Conservation (phyloP, 2,888 invertebrate genomes). For the Colletes collaris region DNA sequence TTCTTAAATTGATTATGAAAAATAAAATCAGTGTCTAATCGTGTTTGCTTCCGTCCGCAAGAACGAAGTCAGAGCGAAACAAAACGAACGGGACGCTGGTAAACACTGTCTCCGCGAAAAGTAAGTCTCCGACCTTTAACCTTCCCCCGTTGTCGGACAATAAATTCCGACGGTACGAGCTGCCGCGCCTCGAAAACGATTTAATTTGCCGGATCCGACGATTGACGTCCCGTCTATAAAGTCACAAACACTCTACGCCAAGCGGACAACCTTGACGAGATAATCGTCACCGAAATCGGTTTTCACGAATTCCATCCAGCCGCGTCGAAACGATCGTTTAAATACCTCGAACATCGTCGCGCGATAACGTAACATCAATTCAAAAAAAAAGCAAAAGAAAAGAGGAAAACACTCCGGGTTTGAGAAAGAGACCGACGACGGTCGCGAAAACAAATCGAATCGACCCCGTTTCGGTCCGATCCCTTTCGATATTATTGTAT, state of each 20-base stretch:
- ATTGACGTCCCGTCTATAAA: constrained; percentile 55
- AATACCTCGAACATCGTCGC: constrained; percentile 3
- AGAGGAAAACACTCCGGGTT: too few relatives aligned
- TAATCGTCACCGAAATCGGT: constrained; percentile 60
- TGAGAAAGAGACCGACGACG: too few relatives aligned
- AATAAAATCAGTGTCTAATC: too few relatives aligned
- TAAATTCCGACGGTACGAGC: constrained; percentile 44
- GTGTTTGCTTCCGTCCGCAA: too few relatives aligned
- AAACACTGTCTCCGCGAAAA: constrained; percentile 19
- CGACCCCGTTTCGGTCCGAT: constrained; percentile 1
- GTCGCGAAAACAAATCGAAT: constrained; percentile 1
- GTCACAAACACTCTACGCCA: constrained; percentile 36
- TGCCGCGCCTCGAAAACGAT: constrained; percentile 42
- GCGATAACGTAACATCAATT: constrained; percentile 31
- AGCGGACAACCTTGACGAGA: constrained; percentile 69
- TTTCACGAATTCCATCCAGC: constrained; percentile 35
- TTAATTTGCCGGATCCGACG: constrained; percentile 44
- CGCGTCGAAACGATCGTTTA: constrained; percentile 18
- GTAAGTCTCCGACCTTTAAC: constrained; percentile 42
- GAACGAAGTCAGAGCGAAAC: too few relatives aligned
- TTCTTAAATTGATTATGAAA: too few relatives aligned
- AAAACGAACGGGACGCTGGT: not conserved
- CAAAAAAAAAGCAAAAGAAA: not conserved
- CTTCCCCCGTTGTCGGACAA: constrained; percentile 49
- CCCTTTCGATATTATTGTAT: not conserved